phyloP scores from a whole-genome alignment of 2,888 invertebrate species.

The Eilema griseolum region DNA sequence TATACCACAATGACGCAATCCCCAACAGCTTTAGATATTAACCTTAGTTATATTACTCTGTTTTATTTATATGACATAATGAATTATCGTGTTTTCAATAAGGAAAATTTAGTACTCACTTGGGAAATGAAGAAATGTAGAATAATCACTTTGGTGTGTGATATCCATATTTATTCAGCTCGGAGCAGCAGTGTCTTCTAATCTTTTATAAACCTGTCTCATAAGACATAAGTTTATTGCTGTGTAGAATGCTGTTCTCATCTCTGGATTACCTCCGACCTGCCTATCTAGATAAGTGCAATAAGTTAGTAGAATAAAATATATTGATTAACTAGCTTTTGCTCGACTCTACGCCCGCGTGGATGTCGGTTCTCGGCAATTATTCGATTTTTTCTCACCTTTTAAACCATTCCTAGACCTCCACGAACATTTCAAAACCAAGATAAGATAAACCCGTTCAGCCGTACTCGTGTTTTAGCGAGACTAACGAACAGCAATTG shows the following conservation, averaged over 20 bases:
- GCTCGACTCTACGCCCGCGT: too few relatives aligned
- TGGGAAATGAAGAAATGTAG: background rate
- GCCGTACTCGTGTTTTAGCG: too few relatives aligned
- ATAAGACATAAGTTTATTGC: background rate
- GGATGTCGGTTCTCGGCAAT: too few relatives aligned
- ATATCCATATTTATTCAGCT: background rate
- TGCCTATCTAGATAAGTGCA: too few relatives aligned
- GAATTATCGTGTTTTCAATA: background rate
- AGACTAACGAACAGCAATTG: too few relatives aligned
- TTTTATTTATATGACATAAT: conserved; percentile 1
- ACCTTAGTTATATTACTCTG: background rate
- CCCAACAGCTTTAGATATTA: background rate
- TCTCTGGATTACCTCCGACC: too few relatives aligned
- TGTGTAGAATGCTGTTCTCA: background rate
- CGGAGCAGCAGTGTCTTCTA: background rate
- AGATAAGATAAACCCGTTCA: too few relatives aligned
- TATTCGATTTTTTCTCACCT: too few relatives aligned
- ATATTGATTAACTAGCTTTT: too few relatives aligned
- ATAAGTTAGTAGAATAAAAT: too few relatives aligned
- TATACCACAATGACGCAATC: background rate
- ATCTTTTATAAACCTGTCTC: background rate
- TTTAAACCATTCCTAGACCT: too few relatives aligned
- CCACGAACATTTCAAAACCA: too few relatives aligned
- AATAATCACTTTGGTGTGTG: conserved; percentile 1
- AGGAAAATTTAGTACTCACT: background rate